These are phyloP conservation scores for Motacilla tschutschensis DNA, from an alignment of 2,113 vertebrate species.

Conservation along the genomic window DNA sequence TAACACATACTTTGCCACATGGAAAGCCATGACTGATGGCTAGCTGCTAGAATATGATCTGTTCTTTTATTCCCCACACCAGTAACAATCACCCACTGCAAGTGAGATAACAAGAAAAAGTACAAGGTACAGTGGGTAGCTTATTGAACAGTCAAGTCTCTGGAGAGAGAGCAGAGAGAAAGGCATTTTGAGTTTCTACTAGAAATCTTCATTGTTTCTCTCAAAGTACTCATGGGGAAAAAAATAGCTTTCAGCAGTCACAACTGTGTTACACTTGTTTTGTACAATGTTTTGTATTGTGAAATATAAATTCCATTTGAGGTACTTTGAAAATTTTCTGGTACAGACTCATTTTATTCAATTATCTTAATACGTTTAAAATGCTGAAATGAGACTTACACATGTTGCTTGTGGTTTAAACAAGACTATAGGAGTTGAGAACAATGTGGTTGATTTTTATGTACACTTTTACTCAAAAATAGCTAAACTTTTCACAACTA, in stretches of 20 bases:
- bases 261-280: neutral
- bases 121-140: neutral
- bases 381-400: slow-evolving; percentile 11
- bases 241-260: slow-evolving; percentile 25
- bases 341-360: neutral
- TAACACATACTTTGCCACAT: neutral
- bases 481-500: neutral
- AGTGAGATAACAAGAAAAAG: neutral
- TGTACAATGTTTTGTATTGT: neutral
- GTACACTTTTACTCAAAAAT: neutral
- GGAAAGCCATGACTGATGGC: neutral
- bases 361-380: slow-evolving; percentile 2
- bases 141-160: neutral
- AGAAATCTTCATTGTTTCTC: slow-evolving; percentile 18
- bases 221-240: neutral
- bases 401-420: neutral
- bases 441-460: neutral
- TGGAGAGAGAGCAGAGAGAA: neutral
- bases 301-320: slow-evolving; percentile 40
- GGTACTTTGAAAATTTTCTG: slow-evolving; percentile 9
- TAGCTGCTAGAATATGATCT: neutral
- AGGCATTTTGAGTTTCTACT: slow-evolving; percentile 15
- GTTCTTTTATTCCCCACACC: neutral
- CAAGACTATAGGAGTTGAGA: neutral
- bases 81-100: slow-evolving; percentile 1